Evolutionary conservation across 2,888 invertebrate species (phyloP), one percentile per base, ranked within the genome.

Genomic region (Limnephilus rhombicus): DNA sequence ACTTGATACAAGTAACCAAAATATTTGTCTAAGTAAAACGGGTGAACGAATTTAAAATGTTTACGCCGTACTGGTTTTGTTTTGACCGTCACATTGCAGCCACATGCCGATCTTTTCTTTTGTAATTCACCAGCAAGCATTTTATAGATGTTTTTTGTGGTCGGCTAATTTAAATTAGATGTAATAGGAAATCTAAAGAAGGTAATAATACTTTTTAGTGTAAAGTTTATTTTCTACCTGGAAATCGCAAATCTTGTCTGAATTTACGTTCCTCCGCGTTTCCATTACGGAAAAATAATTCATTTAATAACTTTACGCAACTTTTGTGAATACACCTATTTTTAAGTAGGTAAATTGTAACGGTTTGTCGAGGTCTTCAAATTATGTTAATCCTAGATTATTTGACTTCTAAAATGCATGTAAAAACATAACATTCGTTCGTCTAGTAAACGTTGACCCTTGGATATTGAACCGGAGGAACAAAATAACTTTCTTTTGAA

Each of bases 71-170:
- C 68, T 68, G 9, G 68, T 68, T 68, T 68, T 68, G 68, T 68
- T 68, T 68, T 68, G 68, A 86, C n/a, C 45, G 41, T 41, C 45
- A 45, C 45, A 86, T 82, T 82, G 86, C 86, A n/a, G n/a, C 37
- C 86, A 45, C 45, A 45, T 86, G 41, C 95, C 94, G 95, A 96
- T 94, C 95, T 68, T n/a, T 68, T 68, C 68, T 68, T 68, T 68
- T 24, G n/a, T 68, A 68, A 24, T 68, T 9, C 68, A n/a, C 68
- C 9, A 68, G 68, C 68, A 68, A 68, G 5, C 18, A 24, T 7
- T n/a, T n/a, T 68, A 3, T 24, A 68, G 24, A 68, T n/a, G 53
- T 68, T 68, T 68, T 68, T 68, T 68, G 24, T 68, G n/a, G 24
- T 68, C n/a, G 24, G 24, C 9, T n/a, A 24, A 24, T 68, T 24